A percentile compares a stretch with the other conserved stretches of the same genome.
Conservation (phyloP, 2,113 vertebrate genomes). For the Columbina picui region DNA sequence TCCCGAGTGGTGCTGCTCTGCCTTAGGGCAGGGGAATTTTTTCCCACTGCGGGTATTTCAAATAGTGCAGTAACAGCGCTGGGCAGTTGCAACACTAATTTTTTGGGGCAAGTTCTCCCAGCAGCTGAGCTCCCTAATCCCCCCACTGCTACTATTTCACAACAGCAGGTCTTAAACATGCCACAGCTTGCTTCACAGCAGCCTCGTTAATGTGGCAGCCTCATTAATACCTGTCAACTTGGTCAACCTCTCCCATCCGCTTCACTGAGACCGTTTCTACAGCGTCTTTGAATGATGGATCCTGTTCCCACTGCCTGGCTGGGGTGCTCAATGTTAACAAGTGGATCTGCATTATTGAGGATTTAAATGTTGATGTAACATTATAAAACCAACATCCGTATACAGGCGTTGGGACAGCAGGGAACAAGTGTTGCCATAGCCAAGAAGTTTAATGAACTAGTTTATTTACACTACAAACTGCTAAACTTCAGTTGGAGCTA, state of each 20-base stretch:
- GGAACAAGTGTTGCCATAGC: not conserved
- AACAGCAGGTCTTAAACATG: not conserved
- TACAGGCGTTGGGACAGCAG: not conserved
- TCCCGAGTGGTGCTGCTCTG: not conserved
- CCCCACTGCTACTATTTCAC: not conserved
- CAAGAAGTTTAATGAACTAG: not conserved
- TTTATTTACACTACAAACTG: not conserved
- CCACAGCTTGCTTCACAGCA: not conserved
- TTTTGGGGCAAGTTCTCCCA: not conserved
- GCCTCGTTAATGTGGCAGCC: not conserved
- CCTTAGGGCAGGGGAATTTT: not conserved
- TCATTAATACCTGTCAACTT: not conserved
- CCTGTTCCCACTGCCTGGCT: not conserved
- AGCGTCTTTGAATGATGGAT: not conserved
- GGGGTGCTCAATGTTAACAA: not conserved
- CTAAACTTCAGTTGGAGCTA: not conserved
- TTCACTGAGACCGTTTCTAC: not conserved
- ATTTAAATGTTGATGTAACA: not conserved
- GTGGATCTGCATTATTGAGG: not conserved
- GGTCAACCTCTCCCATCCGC: not conserved
- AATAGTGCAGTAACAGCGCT: not conserved
- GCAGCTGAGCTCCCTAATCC: not conserved
- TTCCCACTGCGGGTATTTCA: not conserved
- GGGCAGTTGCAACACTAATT: not conserved
- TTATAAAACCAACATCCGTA: rapidly evolving